Evolutionary conservation across 1,140 invertebrate genomes (phyloP).

Genomic region (Aplysia californica): DNA sequence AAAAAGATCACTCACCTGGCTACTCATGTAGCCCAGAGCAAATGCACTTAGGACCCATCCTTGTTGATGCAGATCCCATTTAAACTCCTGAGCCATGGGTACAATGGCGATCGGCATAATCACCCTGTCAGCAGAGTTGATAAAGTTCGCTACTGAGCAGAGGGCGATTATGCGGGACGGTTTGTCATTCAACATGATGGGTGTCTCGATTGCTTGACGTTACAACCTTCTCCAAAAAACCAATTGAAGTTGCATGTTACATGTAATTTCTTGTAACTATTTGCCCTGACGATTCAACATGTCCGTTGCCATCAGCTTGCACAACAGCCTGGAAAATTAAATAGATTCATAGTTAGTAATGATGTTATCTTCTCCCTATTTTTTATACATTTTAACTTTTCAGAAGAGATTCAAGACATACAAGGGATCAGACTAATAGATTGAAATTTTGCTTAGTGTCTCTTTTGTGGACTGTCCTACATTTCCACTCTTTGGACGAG

Average conservation of each 20-base stretch:
- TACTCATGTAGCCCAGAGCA: slow-evolving; percentile 83
- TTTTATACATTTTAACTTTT: too few species aligned
- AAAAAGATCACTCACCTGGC: slow-evolving; percentile 76
- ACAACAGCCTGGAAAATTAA: background rate
- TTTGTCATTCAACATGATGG: slow-evolving; percentile 62
- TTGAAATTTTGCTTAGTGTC: too few species aligned
- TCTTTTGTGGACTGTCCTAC: too few species aligned
- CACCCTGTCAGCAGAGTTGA: slow-evolving; percentile 83
- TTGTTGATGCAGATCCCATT: slow-evolving; percentile 80
- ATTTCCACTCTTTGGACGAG: too few species aligned
- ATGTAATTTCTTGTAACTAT: background rate
- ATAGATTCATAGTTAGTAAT: background rate
- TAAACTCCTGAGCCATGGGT: slow-evolving; percentile 80
- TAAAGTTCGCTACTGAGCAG: slow-evolving; percentile 82
- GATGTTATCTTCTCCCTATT: too few species aligned
- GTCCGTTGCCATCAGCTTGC: background rate
- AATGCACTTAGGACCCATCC: slow-evolving; percentile 85
- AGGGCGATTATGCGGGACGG: slow-evolving; percentile 74
- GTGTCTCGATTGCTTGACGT: background rate
- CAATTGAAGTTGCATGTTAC: too few species aligned
- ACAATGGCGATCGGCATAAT: slow-evolving; percentile 86
- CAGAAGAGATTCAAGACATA: too few species aligned
- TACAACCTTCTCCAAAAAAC: background rate
- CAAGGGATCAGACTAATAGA: too few species aligned
- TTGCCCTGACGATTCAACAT: background rate